Base-by-base conservation (phyloP, 2,113 vertebrate species). In the Melanocharis versteri region DNA sequence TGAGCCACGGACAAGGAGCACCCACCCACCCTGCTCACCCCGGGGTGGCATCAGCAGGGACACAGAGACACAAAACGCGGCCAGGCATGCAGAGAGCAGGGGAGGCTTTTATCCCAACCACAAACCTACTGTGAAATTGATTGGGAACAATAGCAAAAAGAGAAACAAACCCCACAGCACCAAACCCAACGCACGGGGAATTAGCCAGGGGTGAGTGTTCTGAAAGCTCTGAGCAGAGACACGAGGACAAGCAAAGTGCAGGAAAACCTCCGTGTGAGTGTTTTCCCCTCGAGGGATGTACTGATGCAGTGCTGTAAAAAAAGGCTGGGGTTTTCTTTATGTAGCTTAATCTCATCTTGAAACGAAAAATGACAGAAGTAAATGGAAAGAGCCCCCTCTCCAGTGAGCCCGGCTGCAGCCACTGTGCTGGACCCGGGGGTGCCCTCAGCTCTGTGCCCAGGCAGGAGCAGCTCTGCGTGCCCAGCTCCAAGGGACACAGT, bases 311-410 rank as follows among this genome's bases (percentile, higher is more conserved):
- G 92, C 91, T 95, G 96, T 60, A 65, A 44, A 73, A 93, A 93
- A 94, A 79, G 77, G 23, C 33, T 39, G 33, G 64, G 9, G 33
- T 53, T 87, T 47, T 90, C 73, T 95, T 96, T 92, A 51, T 15
- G 82, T 47, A 88, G 94, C 90, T 95, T 96, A 85, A 96, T 96
- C 97, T 97, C 87, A 79, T 96, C 86, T 89, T 16, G 18, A 96
- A 97, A 95, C 65, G 91, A 94, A 96, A 94, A 96, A 90, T 21
- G 69, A 95, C 30, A 79, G 75, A 94, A 91, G 92, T 17, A 72
- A 90, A 97, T 80, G 84, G 94, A 94, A 96, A 86, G 73, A 83
- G 77, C 40, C 37, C 47, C 37, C 56, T 81, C 71, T 40, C 42
- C 3, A 4, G 22, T 3, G 27, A 39, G 93, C 40, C 53, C 1